These are phyloP conservation scores for Pseudoatta argentina DNA, from an alignment of 1,140 invertebrate species.

Conservation along the genomic window DNA sequence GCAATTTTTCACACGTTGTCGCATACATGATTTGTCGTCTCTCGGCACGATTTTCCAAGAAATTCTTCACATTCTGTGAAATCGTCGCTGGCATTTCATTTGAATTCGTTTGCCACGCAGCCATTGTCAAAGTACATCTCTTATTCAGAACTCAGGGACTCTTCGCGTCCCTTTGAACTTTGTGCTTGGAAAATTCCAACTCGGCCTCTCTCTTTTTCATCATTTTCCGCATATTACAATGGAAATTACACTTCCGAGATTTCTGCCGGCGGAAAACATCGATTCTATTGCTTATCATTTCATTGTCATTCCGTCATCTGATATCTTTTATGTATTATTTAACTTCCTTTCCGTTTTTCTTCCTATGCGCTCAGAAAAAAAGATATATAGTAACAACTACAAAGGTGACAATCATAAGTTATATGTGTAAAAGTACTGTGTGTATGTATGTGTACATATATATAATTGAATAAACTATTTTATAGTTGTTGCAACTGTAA, in stretches of 20 bases:
- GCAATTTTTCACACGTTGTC: slow-evolving; percentile 7
- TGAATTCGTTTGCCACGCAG: slow-evolving; percentile 46
- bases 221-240: slow-evolving; percentile 33
- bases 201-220: slow-evolving; percentile 24
- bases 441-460: too few relatives aligned
- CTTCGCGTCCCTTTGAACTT: slow-evolving; percentile 28
- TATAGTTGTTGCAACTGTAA: too few relatives aligned
- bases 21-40: neutral
- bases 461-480: too few relatives aligned
- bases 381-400: too few relatives aligned
- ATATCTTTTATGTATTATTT: neutral
- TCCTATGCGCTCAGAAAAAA: too few relatives aligned
- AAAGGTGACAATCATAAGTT: too few relatives aligned
- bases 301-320: neutral
- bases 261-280: slow-evolving; percentile 27
- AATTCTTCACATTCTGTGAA: neutral
- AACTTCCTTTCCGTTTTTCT: neutral
- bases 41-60: slow-evolving; percentile 4
- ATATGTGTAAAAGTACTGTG: too few relatives aligned
- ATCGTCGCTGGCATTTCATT: slow-evolving; percentile 32
- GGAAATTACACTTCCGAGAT: slow-evolving; percentile 44
- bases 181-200: slow-evolving; percentile 24
- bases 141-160: slow-evolving; percentile 38
- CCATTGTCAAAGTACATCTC: slow-evolving; percentile 55
- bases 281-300: slow-evolving; percentile 40